These are phyloP conservation scores for Desmophyllum pertusum DNA, from an alignment of 92 coral and sea anemone genomes.

Conservation along the genomic window DNA sequence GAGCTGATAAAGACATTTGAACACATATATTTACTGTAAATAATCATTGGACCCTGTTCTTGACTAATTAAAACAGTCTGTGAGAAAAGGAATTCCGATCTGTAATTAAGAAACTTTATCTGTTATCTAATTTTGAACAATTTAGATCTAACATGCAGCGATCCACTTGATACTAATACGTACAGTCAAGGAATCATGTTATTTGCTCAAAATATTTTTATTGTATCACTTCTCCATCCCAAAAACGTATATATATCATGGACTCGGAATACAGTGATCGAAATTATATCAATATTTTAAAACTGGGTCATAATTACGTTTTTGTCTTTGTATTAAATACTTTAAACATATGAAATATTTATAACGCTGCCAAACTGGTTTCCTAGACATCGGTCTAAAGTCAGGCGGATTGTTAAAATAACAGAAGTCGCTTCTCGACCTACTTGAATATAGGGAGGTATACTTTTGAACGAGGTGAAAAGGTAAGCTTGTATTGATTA, in stretches of 20 bases:
- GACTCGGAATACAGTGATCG: neutral
- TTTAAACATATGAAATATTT: neutral
- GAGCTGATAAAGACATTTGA: neutral
- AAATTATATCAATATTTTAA: neutral
- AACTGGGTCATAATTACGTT: neutral
- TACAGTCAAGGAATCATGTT: neutral
- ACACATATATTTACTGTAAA: neutral
- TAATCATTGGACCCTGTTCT: neutral
- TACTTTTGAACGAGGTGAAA: too few species aligned
- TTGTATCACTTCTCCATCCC: too few species aligned
- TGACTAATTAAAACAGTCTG: neutral
- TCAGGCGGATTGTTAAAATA: too few species aligned
- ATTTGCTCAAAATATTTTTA: too few species aligned
- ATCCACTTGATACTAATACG: neutral
- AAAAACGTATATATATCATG: too few species aligned
- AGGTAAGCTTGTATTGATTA: too few species aligned
- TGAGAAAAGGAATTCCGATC: neutral
- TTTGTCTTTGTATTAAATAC: neutral
- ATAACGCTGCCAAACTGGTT: too few species aligned
- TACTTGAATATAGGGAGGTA: too few species aligned
- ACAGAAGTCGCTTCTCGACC: neutral
- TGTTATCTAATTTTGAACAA: neutral
- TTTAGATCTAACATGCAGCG: neutral
- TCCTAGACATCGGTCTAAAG: too few species aligned
- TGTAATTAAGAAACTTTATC: neutral